Evolutionary conservation across 2,113 vertebrate genomes (phyloP).

Genomic region (Oncorhynchus keta): DNA sequence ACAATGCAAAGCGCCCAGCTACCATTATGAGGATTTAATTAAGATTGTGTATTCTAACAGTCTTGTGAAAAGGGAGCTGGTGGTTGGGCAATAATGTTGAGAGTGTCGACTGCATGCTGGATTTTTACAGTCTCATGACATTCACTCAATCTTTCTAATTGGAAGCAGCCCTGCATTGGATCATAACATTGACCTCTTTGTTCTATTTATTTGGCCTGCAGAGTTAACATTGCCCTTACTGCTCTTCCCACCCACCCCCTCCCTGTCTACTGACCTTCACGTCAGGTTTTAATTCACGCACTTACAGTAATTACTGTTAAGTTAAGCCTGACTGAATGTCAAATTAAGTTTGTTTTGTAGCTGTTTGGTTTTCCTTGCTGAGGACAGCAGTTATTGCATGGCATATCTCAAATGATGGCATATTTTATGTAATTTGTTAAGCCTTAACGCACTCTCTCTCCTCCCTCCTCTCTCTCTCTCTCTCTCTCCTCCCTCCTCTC

Average conservation of each 20-base stretch:
- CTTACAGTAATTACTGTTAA: background rate
- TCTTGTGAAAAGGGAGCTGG: conserved; percentile 50
- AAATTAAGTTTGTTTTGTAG: background rate
- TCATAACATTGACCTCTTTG: conserved; percentile 67
- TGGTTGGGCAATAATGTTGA: conserved; percentile 57
- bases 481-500: conserved; percentile 3
- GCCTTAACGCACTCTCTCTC: background rate
- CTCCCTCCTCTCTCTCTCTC: background rate
- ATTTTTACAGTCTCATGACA: conserved; percentile 74
- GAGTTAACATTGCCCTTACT: conserved; percentile 38
- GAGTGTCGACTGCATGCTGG: conserved; percentile 51
- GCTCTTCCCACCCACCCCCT: conserved; percentile 5
- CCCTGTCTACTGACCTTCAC: conserved; percentile 15
- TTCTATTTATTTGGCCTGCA: conserved; percentile 54
- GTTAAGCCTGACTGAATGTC: background rate
- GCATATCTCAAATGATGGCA: background rate
- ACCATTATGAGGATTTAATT: conserved; percentile 54
- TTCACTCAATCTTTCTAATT: conserved; percentile 64
- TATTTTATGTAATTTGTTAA: background rate
- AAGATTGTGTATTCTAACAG: conserved; percentile 46
- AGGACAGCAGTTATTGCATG: background rate
- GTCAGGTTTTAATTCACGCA: background rate
- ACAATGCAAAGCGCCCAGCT: conserved; percentile 25
- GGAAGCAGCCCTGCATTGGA: conserved; percentile 64
- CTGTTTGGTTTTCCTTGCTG: background rate